phyloP scores from a whole-genome alignment of 2,797 vertebrate genomes.

The Silurus lanzhouensis region DNA sequence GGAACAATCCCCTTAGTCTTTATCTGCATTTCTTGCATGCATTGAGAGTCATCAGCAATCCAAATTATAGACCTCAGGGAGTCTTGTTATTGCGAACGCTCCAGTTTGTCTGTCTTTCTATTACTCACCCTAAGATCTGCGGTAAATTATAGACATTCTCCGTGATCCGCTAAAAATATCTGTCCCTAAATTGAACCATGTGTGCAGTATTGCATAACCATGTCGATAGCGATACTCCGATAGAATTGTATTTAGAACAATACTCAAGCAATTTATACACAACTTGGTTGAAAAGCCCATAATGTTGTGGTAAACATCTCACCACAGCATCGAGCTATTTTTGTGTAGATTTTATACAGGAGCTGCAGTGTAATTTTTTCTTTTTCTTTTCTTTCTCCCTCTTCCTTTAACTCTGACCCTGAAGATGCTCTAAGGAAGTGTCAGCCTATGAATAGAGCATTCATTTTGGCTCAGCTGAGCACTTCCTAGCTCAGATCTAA shows the following conservation, averaged over 20 bases:
- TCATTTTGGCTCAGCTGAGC: slow-evolving; percentile 41
- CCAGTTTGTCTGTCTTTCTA: slow-evolving; percentile 54
- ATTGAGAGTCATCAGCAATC: not conserved
- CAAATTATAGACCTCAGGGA: slow-evolving; percentile 53
- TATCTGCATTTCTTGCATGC: slow-evolving; percentile 63
- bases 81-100: slow-evolving; percentile 34
- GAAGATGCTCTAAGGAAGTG: slow-evolving; percentile 56
- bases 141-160: slow-evolving; percentile 58
- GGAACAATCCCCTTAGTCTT: not conserved
- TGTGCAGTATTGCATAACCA: slow-evolving; percentile 70
- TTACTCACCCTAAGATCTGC: slow-evolving; percentile 55
- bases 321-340: slow-evolving; percentile 8
- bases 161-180: slow-evolving; percentile 74
- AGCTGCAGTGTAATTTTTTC: slow-evolving; percentile 38
- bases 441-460: slow-evolving; percentile 55
- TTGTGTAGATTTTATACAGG: slow-evolving; percentile 10
- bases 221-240: slow-evolving; percentile 47
- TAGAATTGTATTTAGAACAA: slow-evolving; percentile 36
- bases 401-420: slow-evolving; percentile 49
- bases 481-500: slow-evolving; percentile 53
- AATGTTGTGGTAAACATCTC: slow-evolving; percentile 7
- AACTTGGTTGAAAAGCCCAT: slow-evolving; percentile 12
- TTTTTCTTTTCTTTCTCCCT: slow-evolving; percentile 9
- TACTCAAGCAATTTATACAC: slow-evolving; percentile 6
- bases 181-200: slow-evolving; percentile 70